Evolutionary conservation across 2,797 vertebrate genomes (phyloP).

Genomic region (Anabacerthia variegaticeps): DNA sequence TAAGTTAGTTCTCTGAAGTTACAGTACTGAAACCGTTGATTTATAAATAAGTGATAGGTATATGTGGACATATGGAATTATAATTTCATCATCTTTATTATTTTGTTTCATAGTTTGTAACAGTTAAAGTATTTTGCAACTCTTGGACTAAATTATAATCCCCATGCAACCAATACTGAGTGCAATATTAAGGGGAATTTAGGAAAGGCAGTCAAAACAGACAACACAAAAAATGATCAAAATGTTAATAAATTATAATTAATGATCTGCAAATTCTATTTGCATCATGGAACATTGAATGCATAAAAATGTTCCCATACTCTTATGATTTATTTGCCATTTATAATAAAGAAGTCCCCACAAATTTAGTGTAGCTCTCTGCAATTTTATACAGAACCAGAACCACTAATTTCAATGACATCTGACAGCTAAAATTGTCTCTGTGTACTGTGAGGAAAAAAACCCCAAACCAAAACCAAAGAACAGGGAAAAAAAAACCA

Average conservation of each 20-base stretch:
- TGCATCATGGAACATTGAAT: not conserved
- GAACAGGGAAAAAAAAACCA: fast-evolving
- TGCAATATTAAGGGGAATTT: not conserved
- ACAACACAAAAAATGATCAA: not conserved
- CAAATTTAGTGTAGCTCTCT: not conserved
- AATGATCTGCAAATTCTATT: not conserved
- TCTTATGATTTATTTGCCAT: not conserved
- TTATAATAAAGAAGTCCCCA: not conserved
- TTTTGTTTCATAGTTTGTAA: not conserved
- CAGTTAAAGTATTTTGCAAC: not conserved
- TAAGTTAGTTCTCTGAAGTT: not conserved
- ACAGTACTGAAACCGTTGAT: not conserved
- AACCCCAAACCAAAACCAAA: fast-evolving
- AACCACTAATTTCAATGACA: not conserved
- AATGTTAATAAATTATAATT: not conserved
- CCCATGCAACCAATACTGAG: not conserved
- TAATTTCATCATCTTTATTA: not conserved
- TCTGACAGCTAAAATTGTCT: not conserved
- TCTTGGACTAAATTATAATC: not conserved
- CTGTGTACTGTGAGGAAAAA: not conserved
- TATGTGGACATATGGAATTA: not conserved
- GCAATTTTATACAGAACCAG: not conserved
- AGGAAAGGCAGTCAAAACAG: not conserved
- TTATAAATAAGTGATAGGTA: not conserved
- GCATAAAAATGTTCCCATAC: not conserved